Percentiles rank a stretch among this genome's conserved stretches.
phyloP scores from a whole-genome alignment of 2,888 invertebrate genomes.

The Pristionchus exspectatus region DNA sequence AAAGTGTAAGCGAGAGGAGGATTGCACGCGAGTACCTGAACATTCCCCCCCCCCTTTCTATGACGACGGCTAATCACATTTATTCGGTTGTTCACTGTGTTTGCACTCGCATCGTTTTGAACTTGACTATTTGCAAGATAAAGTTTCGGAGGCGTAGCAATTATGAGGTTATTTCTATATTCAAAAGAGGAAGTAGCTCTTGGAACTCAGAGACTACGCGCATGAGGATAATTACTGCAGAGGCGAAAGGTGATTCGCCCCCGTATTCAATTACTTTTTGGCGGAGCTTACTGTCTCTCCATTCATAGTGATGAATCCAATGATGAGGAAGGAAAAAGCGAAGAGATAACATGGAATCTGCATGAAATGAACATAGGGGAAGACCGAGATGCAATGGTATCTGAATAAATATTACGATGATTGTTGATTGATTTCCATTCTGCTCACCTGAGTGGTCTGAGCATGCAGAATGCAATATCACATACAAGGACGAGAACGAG shows the following conservation, averaged over 20 bases:
- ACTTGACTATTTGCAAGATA: neutral
- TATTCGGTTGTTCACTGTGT: neutral
- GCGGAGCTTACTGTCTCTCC: conserved; percentile 21
- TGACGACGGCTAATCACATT: neutral
- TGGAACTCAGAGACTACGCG: neutral
- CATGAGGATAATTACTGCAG: neutral
- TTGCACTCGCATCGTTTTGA: neutral
- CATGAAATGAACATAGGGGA: conserved; percentile 50
- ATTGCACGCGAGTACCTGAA: conserved; percentile 44
- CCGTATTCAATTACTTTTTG: neutral
- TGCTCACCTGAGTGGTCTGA: conserved; percentile 46
- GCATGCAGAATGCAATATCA: conserved; percentile 53
- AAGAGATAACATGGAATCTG: conserved; percentile 52
- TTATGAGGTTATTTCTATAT: neutral
- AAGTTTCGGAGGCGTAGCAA: neutral
- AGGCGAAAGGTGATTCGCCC: neutral
- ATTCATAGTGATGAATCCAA: conserved; percentile 51
- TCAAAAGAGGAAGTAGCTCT: neutral
- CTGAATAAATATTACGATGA: neutral
- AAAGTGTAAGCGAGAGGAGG: conserved; percentile 48
- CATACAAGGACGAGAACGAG: conserved; percentile 51
- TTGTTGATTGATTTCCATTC: neutral
- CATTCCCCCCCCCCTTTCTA: neutral
- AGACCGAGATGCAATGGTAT: conserved; percentile 27
- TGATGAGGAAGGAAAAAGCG: conserved; percentile 29